Evolutionary conservation across 2,113 vertebrate species (phyloP), one percentile per base, ranked within the genome.

Genomic region (Heterotis niloticus): DNA sequence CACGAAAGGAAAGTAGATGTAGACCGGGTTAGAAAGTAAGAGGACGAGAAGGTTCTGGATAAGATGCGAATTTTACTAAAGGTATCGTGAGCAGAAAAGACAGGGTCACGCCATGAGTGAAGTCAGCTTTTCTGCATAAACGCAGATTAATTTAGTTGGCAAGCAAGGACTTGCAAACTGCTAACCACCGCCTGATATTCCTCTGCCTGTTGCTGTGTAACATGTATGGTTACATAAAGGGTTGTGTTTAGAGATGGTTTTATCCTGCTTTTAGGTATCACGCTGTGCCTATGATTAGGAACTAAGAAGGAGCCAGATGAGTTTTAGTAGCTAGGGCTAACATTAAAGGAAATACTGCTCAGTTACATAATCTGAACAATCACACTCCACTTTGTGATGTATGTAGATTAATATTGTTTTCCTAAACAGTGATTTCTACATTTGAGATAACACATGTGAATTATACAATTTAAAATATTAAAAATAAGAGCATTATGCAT

Each of bases 61-160:
- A 77, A 66, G 7, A 44, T 71, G 34, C 7, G 69, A 72, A 72
- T 51, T 71, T 23, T 52, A 71, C 68, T 71, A 71, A 71, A 44
- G 34, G 69, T 14, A 68, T 23, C 10, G 7, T 72, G 69, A 57
- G 56, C 51, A 52, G 14, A 34, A 57, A 73, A 57, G 24, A 56
- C 26, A 14, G 51, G 24, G 54, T 73, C 51, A 20, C 17, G 13
- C 10, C 26, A 3, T 73, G 10, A 56, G 51, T 1, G 23, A 57
- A 14, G 14, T 56, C 12, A 26, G 51, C 51, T 57, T 51, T 24
- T 26, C 52, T 18, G 16, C 52, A 57, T 62, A 62, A 62, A 17
- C 11, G 71, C n/a, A 59, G 14, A 12, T 11, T 52, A 62, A 7
- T 10, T 59, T 60, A 66, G 29, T 34, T 7, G 11, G 57, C 23